Evolutionary conservation across 2,888 invertebrate species (phyloP).

Genomic region (Acleris literana): DNA sequence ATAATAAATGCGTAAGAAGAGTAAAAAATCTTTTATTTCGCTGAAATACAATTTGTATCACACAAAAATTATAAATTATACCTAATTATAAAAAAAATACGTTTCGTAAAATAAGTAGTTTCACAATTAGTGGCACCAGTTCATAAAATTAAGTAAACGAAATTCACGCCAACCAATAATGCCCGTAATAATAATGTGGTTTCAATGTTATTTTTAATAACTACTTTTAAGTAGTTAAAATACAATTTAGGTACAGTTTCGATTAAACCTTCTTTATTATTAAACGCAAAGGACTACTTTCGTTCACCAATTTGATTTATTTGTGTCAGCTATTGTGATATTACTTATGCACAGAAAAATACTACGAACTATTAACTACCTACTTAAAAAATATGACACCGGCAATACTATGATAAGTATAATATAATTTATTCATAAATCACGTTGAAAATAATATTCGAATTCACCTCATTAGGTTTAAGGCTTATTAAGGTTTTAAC

Average conservation of each 20-base stretch:
- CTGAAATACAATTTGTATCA: neutral
- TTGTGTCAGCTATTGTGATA: no score
- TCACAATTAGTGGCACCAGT: neutral
- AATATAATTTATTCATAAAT: conserved; percentile 9
- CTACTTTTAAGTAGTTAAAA: no score
- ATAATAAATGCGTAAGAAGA: neutral
- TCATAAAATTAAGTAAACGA: neutral
- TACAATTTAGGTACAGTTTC: no score
- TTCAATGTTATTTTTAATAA: no score
- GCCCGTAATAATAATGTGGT: no score
- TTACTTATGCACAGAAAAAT: no score
- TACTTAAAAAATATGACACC: conserved; percentile 33
- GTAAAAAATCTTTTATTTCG: neutral
- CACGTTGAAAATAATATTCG: conserved; percentile 13
- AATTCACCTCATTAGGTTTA: neutral
- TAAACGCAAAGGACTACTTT: no score
- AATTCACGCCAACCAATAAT: no score
- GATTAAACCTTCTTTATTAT: no score
- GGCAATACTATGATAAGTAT: conserved; percentile 15
- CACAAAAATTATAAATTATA: conserved; percentile 17
- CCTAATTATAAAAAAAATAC: neutral
- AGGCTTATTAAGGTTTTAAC: no score
- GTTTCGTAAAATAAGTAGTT: neutral
- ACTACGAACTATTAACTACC: neutral
- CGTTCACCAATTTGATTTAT: no score